phyloP scores from a whole-genome alignment of 2,113 vertebrate genomes.

The Antigone vipio region DNA sequence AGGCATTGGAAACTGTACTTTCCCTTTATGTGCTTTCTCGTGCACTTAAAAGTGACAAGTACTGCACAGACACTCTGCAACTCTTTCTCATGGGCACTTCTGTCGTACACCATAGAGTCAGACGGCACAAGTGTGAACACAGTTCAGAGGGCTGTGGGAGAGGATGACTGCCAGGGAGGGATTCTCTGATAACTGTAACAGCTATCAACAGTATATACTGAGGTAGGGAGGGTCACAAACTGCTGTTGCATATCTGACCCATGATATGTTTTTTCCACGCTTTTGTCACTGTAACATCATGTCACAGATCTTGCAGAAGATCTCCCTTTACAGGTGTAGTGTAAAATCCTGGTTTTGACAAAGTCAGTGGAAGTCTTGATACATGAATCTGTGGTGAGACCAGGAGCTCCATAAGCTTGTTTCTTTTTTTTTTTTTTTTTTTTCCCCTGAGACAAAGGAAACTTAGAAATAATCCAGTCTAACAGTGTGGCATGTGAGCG shows the following conservation, averaged over 20 bases:
- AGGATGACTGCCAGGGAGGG: neutral
- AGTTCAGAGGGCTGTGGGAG: neutral
- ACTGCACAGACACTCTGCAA: neutral
- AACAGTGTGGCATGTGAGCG: neutral
- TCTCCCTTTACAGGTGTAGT: neutral
- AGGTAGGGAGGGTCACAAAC: neutral
- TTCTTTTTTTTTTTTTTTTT: neutral
- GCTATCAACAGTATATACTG: neutral
- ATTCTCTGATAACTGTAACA: neutral
- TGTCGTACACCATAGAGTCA: neutral
- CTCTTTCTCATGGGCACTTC: neutral
- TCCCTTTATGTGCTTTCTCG: neutral
- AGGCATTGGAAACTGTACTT: neutral
- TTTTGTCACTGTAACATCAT: neutral
- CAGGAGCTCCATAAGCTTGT: neutral
- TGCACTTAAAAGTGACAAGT: neutral
- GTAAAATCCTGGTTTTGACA: neutral
- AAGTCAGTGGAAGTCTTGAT: neutral
- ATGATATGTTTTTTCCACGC: fast-evolving
- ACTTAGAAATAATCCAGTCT: neutral
- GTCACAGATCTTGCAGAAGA: neutral
- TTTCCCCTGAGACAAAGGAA: neutral
- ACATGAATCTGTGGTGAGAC: neutral
- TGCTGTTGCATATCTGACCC: neutral
- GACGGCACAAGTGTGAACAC: neutral